Evolutionary conservation across 53 echinoderm and acorn worm species (phyloP).

Genomic region (Echinometra lucunter): DNA sequence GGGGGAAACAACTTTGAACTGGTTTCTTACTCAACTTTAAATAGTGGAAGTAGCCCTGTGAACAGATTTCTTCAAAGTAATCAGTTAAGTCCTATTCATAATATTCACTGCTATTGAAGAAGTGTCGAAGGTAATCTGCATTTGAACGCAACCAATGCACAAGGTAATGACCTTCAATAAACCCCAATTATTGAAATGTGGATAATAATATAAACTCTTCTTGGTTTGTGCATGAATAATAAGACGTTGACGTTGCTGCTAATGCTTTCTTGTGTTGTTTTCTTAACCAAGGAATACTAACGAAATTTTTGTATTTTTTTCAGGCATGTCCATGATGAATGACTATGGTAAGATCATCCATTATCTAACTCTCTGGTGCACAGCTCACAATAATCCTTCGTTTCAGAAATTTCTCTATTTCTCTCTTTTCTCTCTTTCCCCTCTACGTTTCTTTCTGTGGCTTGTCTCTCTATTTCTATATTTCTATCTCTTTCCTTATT

Average conservation of each 20-base stretch:
- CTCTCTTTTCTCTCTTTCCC: background rate
- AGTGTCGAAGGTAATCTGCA: background rate
- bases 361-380: slow-evolving; percentile 60
- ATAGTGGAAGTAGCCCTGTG: background rate
- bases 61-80: background rate
- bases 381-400: slow-evolving; percentile 41
- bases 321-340: slow-evolving; percentile 70
- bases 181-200: background rate
- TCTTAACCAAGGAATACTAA: slow-evolving; percentile 49
- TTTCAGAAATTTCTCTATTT: background rate
- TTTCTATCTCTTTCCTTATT: too few species aligned
- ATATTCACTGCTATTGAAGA: background rate
- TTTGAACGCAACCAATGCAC: background rate
- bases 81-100: background rate
- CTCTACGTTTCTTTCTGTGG: background rate
- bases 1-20: too few species aligned
- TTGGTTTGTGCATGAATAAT: slow-evolving; percentile 20
- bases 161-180: background rate
- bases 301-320: slow-evolving; percentile 56
- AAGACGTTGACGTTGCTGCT: background rate
- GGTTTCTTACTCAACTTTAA: background rate
- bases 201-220: background rate
- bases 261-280: slow-evolving; percentile 19
- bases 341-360: slow-evolving; percentile 66
- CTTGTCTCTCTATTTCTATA: background rate